These are phyloP conservation scores for Gadus macrocephalus DNA, from an alignment of 2,113 vertebrate species.

Conservation along the genomic window DNA sequence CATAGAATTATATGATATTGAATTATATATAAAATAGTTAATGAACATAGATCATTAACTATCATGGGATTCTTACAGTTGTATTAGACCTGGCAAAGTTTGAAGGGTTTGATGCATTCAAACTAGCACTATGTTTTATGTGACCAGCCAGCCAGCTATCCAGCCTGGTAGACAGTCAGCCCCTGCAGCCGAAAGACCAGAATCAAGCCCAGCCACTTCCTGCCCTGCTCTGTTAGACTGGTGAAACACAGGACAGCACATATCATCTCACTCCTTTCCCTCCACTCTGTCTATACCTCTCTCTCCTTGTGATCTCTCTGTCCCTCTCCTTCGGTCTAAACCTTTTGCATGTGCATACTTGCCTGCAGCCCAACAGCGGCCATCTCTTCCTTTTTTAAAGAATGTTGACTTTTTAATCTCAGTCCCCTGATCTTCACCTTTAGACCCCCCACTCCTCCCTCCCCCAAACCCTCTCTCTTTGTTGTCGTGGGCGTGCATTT, in stretches of 20 bases:
- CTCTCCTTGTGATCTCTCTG: constrained; percentile 9
- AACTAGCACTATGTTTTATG: too few relatives aligned
- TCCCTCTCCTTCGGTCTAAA: constrained; percentile 1
- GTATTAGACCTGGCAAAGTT: too few relatives aligned
- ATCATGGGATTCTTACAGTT: too few relatives aligned
- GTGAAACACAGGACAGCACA: constrained; percentile 47
- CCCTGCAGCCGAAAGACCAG: constrained; percentile 56
- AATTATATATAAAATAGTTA: constrained; percentile 4
- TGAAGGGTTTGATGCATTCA: too few relatives aligned
- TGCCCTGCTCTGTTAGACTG: constrained; percentile 61
- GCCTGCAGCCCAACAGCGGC: constrained; percentile 63
- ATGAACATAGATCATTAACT: neutral
- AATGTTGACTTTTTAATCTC: constrained; percentile 63
- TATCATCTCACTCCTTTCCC: constrained; percentile 40
- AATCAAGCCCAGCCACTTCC: constrained; percentile 65
- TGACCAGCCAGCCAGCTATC: constrained; percentile 9
- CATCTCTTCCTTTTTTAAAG: constrained; percentile 68
- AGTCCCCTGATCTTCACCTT: constrained; percentile 16
- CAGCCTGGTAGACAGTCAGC: constrained; percentile 9
- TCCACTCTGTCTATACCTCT: constrained; percentile 14
- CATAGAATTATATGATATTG: too few relatives aligned
- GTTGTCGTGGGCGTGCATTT: constrained; percentile 30
- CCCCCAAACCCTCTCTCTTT: constrained; percentile 15
- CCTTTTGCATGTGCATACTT: constrained; percentile 62
- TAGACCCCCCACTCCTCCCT: constrained; percentile 15